Conservation (phyloP, 2,888 invertebrate species). For the Acleris sparsana region DNA sequence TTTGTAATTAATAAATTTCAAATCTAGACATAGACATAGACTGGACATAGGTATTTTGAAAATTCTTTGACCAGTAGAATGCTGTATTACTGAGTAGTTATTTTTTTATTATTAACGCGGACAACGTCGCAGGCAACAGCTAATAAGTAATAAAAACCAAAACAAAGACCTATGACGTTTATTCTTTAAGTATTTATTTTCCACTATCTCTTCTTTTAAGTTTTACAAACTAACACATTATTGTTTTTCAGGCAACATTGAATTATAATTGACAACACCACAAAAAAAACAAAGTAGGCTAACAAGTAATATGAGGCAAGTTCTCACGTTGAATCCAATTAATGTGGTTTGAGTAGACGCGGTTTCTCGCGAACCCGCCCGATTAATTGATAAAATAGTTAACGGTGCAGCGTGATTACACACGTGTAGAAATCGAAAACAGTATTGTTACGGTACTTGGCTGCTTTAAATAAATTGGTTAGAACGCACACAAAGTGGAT, state of each 20-base stretch:
- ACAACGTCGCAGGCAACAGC: no score
- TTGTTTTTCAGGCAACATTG: background rate
- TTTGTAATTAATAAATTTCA: no score
- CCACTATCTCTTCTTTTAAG: no score
- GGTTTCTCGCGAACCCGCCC: slow-evolving; percentile 16
- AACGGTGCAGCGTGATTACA: slow-evolving; percentile 15
- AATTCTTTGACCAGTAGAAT: no score
- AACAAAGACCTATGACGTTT: no score
- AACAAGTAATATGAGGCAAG: slow-evolving; percentile 11
- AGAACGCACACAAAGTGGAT: no score
- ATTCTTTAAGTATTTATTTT: no score
- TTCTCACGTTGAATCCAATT: slow-evolving; percentile 30
- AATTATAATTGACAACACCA: background rate
- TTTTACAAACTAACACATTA: background rate
- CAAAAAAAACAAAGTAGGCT: slow-evolving; percentile 8
- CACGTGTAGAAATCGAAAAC: slow-evolving; percentile 9
- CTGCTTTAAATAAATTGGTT: background rate
- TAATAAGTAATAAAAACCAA: no score
- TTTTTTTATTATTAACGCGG: no score
- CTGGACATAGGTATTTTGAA: no score
- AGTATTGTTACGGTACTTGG: background rate
- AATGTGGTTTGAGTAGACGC: slow-evolving; percentile 16
- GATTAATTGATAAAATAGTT: slow-evolving; percentile 29
- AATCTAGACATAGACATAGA: no score
- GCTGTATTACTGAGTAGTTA: no score